A percentile compares a stretch with the other conserved stretches of the same genome.
Conservation (phyloP, 2,888 invertebrate genomes). For the Acronicta leporina region DNA sequence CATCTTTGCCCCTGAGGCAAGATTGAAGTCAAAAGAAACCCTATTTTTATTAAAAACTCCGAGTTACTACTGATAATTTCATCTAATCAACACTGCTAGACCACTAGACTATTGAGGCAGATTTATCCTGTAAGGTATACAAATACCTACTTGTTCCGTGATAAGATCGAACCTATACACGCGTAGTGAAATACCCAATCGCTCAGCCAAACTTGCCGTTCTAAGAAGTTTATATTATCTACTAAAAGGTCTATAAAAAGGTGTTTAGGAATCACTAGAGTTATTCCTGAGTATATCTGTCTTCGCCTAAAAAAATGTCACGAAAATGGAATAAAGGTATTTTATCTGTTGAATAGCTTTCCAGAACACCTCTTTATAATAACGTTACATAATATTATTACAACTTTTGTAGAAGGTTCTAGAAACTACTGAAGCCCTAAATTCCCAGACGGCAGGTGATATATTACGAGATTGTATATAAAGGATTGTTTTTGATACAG, state of each 20-base stretch:
- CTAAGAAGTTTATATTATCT: neutral
- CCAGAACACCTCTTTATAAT: neutral
- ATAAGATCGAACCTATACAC: no score
- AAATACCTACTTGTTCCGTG: no score
- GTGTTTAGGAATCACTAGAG: neutral
- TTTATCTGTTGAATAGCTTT: neutral
- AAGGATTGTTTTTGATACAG: slow-evolving; percentile 36
- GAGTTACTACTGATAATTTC: no score
- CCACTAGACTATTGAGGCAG: no score
- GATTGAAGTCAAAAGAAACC: no score
- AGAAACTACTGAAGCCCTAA: neutral
- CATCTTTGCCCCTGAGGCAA: no score
- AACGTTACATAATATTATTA: neutral
- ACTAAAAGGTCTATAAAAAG: neutral
- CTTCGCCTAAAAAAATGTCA: neutral
- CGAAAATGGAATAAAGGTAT: neutral
- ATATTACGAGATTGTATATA: slow-evolving; percentile 31
- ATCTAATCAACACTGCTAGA: no score
- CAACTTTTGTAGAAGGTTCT: neutral
- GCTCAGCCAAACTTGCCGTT: no score
- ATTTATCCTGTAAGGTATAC: no score
- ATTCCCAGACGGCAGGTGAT: slow-evolving; percentile 28
- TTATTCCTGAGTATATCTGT: neutral
- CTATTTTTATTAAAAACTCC: no score
- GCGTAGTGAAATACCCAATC: no score